These are phyloP conservation scores for Hippopotamyrus pictus DNA, from an alignment of 2,797 vertebrate genomes.

Conservation along the genomic window DNA sequence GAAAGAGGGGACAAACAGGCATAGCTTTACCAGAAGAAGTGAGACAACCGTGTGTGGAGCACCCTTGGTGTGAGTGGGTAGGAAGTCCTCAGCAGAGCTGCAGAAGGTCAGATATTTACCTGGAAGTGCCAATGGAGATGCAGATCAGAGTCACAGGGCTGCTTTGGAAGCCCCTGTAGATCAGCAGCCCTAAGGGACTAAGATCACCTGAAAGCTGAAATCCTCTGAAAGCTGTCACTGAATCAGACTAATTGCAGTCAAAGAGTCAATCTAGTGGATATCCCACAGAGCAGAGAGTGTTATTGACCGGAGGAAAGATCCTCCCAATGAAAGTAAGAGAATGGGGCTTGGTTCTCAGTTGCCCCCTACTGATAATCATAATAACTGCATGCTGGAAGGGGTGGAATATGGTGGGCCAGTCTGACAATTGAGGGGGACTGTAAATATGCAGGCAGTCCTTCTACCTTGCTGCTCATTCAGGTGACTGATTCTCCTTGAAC, in stretches of 20 bases:
- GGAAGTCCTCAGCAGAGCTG: neutral
- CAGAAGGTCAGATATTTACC: neutral
- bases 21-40: neutral
- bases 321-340: neutral
- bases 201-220: neutral
- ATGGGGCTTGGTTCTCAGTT: neutral
- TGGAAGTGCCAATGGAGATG: neutral
- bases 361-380: neutral
- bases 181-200: neutral
- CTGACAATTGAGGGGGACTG: neutral
- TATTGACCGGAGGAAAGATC: constrained; percentile 7
- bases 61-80: neutral
- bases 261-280: neutral
- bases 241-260: neutral
- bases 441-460: neutral
- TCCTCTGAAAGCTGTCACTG: neutral
- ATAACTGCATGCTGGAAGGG: neutral
- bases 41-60: neutral
- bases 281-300: neutral
- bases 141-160: neutral
- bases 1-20: neutral
- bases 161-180: neutral
- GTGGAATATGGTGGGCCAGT: neutral
- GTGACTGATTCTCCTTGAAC: neutral
- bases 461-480: neutral